phyloP scores from a whole-genome alignment of 1,140 invertebrate species.

The Zaprionus ghesquierei region DNA sequence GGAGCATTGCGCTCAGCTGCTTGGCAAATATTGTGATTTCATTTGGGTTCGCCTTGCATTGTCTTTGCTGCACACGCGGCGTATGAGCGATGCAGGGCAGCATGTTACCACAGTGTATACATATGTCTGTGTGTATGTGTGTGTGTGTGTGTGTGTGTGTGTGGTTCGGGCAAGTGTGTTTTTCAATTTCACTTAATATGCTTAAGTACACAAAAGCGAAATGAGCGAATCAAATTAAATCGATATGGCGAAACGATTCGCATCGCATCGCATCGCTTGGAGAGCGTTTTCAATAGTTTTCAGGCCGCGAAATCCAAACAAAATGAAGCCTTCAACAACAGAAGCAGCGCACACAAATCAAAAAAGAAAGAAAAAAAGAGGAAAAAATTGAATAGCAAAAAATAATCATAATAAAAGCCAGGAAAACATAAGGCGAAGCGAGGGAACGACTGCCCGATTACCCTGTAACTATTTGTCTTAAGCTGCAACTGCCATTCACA shows the following conservation, averaged over 20 bases:
- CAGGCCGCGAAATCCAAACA: constrained; percentile 72
- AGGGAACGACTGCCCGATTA: neutral
- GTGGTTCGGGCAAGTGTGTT: constrained; percentile 1
- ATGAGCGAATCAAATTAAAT: constrained; percentile 29
- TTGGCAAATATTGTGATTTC: constrained; percentile 65
- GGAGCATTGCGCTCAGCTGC: constrained; percentile 32
- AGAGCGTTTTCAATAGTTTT: constrained; percentile 69
- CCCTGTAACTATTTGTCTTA: neutral
- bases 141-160: neutral
- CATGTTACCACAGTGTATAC: neutral
- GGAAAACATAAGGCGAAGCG: neutral
- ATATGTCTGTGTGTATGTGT: no score
- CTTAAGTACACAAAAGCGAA: constrained; percentile 55
- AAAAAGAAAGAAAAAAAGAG: constrained; percentile 24
- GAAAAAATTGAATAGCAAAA: constrained; percentile 20
- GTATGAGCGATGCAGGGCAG: constrained; percentile 14
- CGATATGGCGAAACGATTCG: constrained; percentile 51
- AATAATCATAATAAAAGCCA: neutral
- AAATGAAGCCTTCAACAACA: constrained; percentile 65
- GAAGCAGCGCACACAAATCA: constrained; percentile 56
- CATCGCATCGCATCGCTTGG: constrained; percentile 1
- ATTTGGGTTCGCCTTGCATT: constrained; percentile 32
- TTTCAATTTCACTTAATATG: constrained; percentile 54
- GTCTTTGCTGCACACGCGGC: constrained; percentile 1
- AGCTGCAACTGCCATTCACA: no score